Conservation (phyloP, 1,140 invertebrate genomes). For the Ladona fulva region DNA sequence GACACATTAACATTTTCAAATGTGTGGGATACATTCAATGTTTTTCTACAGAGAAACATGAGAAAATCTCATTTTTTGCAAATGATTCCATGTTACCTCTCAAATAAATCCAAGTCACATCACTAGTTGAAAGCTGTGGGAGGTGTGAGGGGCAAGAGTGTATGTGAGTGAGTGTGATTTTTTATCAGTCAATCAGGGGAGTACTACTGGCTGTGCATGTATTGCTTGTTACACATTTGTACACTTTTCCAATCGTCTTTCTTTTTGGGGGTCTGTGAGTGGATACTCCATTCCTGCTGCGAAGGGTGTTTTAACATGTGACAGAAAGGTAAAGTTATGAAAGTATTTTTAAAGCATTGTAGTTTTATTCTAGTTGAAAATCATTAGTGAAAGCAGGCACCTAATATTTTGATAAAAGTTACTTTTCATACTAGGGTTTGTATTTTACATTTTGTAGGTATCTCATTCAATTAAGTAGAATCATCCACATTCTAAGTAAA, state of each 20-base stretch:
- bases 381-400: slow-evolving; percentile 8
- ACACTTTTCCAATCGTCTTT: slow-evolving; percentile 6
- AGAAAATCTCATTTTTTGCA: background rate
- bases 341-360: background rate
- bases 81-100: background rate
- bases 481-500: slow-evolving; percentile 6
- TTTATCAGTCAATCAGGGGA: background rate
- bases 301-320: slow-evolving; percentile 2
- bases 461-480: slow-evolving; percentile 4
- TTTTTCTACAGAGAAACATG: background rate
- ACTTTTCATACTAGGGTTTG: slow-evolving; percentile 5
- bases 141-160: background rate
- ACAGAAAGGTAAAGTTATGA: slow-evolving; percentile 2
- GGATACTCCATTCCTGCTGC: background rate
- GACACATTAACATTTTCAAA: slow-evolving; percentile 2
- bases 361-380: background rate
- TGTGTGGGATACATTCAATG: background rate
- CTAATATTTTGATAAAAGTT: slow-evolving; percentile 11
- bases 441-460: background rate
- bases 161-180: slow-evolving; percentile 3
- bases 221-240: slow-evolving; percentile 6
- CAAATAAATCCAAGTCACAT: background rate
- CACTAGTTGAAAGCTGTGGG: background rate
- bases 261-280: background rate
- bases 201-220: background rate